Evolutionary conservation across 1,140 invertebrate genomes (phyloP), one percentile per base, ranked within the genome.

Genomic region (Hylyphantes graminicola): DNA sequence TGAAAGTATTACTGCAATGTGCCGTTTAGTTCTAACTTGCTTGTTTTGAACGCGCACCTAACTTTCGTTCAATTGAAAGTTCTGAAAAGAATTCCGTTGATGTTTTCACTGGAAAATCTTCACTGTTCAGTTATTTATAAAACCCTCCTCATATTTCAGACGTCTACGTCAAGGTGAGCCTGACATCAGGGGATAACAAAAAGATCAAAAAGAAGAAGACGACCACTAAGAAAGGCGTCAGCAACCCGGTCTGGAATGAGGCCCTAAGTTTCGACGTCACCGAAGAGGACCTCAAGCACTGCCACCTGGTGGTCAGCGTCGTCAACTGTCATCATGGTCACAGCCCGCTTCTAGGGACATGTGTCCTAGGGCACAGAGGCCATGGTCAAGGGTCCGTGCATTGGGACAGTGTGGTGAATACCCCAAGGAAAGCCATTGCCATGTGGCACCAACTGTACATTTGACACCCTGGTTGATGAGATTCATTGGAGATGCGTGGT

Each of bases 311-410:
- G 17, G 92, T 97, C 51, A 96, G 96, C 91, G 94, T 96, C 68
- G 94, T 97, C 86, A 95, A 97, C 90, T 96, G 96, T 88, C 95
- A 97, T 89, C 95, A 98, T 90, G 92, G 93, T 13, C 93, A 91
- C 87, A 93, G 92, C 11, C 92, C 93, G 50, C 91, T 94, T 55
- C 91, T 95, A 17, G 94, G 94, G 2, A 92, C 92, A 86, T 94
- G 93, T 88, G 92, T 93, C 86, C 92, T 94, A 86, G 94, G 94
- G 53, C 92, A 92, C 54, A 91, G 92, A 80, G 93, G 92, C 88
- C 91, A 91, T 63, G 87, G 86, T 17, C 91, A 90, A 72, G 93
- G 91, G 87, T 88, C 92, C 82, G 92, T 94, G 68, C 95, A 96
- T 89, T 96, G 95, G 95, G 91, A 93, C 75, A 93, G 94, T 86